Base-by-base conservation (phyloP, 2,113 vertebrate genomes). In the Muscicapa adusta region DNA sequence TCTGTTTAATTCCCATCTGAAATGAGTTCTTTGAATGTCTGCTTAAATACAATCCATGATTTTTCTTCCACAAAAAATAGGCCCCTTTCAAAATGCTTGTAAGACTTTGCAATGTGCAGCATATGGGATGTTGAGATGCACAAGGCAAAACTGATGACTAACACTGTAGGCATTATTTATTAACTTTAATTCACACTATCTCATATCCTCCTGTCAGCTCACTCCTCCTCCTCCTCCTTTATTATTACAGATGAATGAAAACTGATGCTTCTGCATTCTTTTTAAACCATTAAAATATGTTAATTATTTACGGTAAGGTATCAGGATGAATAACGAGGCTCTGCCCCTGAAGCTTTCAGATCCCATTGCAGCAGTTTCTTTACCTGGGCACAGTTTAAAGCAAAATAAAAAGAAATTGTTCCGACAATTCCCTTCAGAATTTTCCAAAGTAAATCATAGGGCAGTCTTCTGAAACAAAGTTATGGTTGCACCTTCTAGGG, bases 241-340 rank as follows among this genome's bases (percentile, higher is more conserved):
- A 71, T 94, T 93, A 79, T 93, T 88, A 62, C 23, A 89, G 38
- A 87, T 89, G 77, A 89, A 91, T 93, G 84, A 73, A 94, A 95
- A 93, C 67, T 66, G 71, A 65, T 85, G 87, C 13, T 88, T 85
- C 70, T 88, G 34, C 89, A 94, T 97, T 93, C 91, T 92, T 94
- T 88, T 75, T 34, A 89, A 89, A 25, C 18, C 71, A 79, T 94
- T 86, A 89, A 93, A 94, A 65, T 89, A 94, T 43, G 42, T 93
- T 92, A 81, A 89, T 94, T 95, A 91, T 94, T 92, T 94, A 94
- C 0, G 0, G 26, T 75, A 79, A 87, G 23, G 3, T 54, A 73
- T 57, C 26, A 56, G 29, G 70, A 72, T 0, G 3, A 92, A 53
- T 45, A 89, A 92, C 0, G 0, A 57, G 34, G 20, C 10, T 65